These are phyloP conservation scores for Griposia aprilina DNA, from an alignment of 2,888 invertebrate species.

Conservation along the genomic window DNA sequence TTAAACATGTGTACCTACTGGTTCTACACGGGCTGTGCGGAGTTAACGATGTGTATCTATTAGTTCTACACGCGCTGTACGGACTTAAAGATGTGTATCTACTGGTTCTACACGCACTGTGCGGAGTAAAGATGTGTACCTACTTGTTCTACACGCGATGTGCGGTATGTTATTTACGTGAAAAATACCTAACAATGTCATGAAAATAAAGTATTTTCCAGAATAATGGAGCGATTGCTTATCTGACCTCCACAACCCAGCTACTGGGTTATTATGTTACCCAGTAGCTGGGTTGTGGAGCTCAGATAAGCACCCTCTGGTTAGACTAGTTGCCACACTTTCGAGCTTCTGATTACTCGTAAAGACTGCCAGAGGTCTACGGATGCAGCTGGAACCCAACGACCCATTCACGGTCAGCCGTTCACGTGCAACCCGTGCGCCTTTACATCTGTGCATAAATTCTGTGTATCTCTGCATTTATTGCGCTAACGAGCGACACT, in stretches of 20 bases:
- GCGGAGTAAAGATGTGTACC: not conserved
- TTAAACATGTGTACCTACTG: not conserved
- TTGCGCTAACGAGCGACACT: conserved; percentile 48
- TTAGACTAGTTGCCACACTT: not conserved
- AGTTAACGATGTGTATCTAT: not conserved
- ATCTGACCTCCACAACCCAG: not conserved
- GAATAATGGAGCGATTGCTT: not conserved
- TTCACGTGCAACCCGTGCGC: not conserved
- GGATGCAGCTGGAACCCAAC: not conserved
- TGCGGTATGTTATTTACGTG: not conserved
- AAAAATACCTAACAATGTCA: not conserved
- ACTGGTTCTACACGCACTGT: too few species aligned
- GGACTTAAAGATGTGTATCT: not conserved
- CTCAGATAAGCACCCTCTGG: too few species aligned
- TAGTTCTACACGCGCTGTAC: too few species aligned
- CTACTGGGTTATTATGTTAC: not conserved
- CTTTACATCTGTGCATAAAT: not conserved
- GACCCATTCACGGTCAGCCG: too few species aligned
- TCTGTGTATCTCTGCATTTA: conserved; percentile 12
- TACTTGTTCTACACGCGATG: not conserved
- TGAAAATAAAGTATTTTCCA: not conserved
- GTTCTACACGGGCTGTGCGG: not conserved
- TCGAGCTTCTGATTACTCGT: not conserved
- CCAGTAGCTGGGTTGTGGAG: too few species aligned
- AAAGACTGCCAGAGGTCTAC: not conserved